Base-by-base conservation (phyloP, 2,113 vertebrate species). In the Atlantisia rogersi region DNA sequence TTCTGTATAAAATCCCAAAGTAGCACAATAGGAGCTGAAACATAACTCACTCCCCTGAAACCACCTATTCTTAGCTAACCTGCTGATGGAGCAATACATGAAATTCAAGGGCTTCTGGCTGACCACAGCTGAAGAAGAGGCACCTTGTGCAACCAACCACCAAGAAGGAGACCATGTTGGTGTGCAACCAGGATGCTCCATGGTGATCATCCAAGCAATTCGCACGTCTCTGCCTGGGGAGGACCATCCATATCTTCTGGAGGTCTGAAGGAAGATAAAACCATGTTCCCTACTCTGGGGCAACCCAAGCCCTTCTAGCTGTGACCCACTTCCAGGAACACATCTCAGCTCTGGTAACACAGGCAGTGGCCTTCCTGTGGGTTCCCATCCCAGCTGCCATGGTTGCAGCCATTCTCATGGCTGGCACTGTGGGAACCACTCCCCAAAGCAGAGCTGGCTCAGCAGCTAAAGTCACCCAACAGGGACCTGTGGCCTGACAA, bases 401-500 rank as follows among this genome's bases (percentile, higher is more conserved):
- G 16, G 28, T 3, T 31, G 28, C 9, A 40, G 3, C 11, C 1
- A 1, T 60, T n/a, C 17, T 67, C 2, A 1, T 4, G 3, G 10
- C 24, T 65, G 50, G 14, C 11, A 42, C 21, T 31, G 3, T n/a
- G 28, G 18, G 16, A 83, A 50, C 28, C n/a, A 25, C 9, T 59
- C 12, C 15, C 12, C 21, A 80, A 14, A 87, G 59, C 55, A 90
- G 12, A 74, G 8, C 8, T 35, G 40, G 17, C 15, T 42, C 31
- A 77, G 18, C 14, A 52, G 0, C 11, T 48, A 22, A 83, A 81
- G 9, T 64, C 48, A 63, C 10, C 13, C 18, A 80, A 8, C 0
- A 5, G 14, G 7, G 14, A 20, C 37, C 44, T 40, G 35, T 58
- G 29, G 67, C 31, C 26, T 56, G 25, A 65, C 12, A 42, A 62